Evolutionary conservation across 2,797 vertebrate species (phyloP).

Genomic region (Enteromius thamalakanensis): DNA sequence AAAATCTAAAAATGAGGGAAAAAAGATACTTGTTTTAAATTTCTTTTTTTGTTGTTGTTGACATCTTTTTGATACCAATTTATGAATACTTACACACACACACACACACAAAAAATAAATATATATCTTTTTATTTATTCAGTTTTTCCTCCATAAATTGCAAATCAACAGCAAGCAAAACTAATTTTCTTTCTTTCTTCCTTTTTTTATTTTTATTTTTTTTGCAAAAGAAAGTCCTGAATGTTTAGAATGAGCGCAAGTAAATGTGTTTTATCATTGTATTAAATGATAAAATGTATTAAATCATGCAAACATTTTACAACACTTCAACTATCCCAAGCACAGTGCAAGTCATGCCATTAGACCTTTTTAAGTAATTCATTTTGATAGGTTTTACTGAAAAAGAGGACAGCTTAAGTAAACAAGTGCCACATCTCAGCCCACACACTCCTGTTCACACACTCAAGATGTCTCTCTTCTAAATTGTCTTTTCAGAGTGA

Average conservation of each 20-base stretch:
- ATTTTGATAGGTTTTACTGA: background rate
- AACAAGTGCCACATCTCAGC: constrained; percentile 24
- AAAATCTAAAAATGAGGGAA: too few relatives aligned
- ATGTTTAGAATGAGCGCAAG: background rate
- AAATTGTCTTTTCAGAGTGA: constrained; percentile 10
- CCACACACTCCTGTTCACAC: constrained; percentile 6
- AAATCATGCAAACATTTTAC: background rate
- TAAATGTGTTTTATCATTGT: background rate
- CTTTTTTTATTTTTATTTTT: background rate
- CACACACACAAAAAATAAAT: too few relatives aligned
- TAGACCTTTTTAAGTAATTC: background rate
- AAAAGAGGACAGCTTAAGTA: background rate
- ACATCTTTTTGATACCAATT: background rate
- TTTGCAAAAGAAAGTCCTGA: background rate
- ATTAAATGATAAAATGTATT: too few relatives aligned
- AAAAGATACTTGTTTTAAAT: too few relatives aligned
- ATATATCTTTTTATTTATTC: background rate
- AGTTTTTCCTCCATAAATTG: background rate
- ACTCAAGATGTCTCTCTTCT: background rate
- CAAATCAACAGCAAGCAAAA: background rate
- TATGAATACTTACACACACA: too few relatives aligned
- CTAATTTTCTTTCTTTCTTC: background rate
- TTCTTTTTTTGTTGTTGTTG: background rate
- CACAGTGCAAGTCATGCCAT: background rate
- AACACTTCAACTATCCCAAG: background rate